Evolutionary conservation across 1,140 invertebrate genomes (phyloP).

Genomic region (Drosophila lini): DNA sequence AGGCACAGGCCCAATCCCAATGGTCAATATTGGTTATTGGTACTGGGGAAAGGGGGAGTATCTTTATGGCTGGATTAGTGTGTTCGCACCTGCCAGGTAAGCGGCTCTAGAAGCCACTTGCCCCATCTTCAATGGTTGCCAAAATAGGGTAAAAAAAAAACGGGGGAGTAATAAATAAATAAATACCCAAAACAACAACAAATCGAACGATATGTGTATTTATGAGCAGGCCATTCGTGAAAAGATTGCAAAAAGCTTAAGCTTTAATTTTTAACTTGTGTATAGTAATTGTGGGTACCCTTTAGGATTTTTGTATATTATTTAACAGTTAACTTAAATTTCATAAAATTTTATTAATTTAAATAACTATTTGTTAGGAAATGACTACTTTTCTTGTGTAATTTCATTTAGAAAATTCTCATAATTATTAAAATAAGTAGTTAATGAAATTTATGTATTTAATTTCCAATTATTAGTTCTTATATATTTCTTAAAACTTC

Average conservation of each 20-base stretch:
- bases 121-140: conserved; percentile 15
- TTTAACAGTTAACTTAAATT: too few species aligned
- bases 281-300: neutral
- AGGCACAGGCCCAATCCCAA: conserved; percentile 34
- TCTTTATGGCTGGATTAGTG: conserved; percentile 54
- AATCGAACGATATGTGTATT: conserved; percentile 19
- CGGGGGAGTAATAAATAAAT: conserved; percentile 9
- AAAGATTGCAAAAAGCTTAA: conserved; percentile 5
- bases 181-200: conserved; percentile 20
- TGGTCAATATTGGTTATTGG: conserved; percentile 58
- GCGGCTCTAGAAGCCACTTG: neutral
- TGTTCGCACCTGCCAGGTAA: conserved; percentile 49
- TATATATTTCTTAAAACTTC: neutral
- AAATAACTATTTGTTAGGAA: neutral
- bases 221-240: conserved; percentile 22
- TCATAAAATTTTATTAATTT: neutral
- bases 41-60: neutral
- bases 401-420: neutral
- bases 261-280: neutral
- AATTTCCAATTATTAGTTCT: too few species aligned
- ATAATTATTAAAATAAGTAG: neutral
- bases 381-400: neutral
- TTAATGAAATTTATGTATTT: too few species aligned
- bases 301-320: neutral
- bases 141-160: neutral